Conservation (phyloP, 2,888 invertebrate genomes). For the Drosophila pseudotakahashii region DNA sequence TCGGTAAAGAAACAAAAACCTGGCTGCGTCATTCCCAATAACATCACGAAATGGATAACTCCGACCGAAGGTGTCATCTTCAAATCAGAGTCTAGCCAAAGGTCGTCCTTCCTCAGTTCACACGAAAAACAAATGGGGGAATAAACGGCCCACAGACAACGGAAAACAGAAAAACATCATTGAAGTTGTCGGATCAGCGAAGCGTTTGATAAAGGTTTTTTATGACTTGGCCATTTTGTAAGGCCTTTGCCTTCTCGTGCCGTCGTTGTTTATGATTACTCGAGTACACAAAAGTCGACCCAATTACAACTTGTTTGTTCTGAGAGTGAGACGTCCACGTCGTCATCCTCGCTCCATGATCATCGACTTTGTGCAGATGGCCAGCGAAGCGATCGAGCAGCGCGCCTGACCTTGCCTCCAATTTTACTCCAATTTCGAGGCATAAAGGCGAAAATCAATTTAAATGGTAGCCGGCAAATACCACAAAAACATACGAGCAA, state of each 20-base stretch:
- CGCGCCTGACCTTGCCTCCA: constrained; percentile 42
- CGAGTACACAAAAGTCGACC: constrained; percentile 33
- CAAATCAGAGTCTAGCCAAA: constrained; percentile 44
- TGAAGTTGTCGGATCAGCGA: constrained; percentile 44
- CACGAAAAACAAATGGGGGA: constrained; percentile 22
- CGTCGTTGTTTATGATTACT: constrained; percentile 29
- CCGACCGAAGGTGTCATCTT: constrained; percentile 65
- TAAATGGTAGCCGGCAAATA: constrained; percentile 29
- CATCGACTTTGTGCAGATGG: constrained; percentile 37
- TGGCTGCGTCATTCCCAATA: constrained; percentile 43
- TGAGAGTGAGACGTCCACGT: constrained; percentile 52
- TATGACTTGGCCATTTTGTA: constrained; percentile 46
- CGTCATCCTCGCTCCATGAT: constrained; percentile 39
- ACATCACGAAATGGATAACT: constrained; percentile 43
- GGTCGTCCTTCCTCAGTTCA: constrained; percentile 61
- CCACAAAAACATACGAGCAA: constrained; percentile 5
- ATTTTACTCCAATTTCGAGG: constrained; percentile 38
- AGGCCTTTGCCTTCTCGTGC: constrained; percentile 43
- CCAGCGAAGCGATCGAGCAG: constrained; percentile 12
- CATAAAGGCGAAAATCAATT: constrained; percentile 44
- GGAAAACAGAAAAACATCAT: constrained; percentile 25
- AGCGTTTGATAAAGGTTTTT: constrained; percentile 55
- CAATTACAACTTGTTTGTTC: constrained; percentile 56
- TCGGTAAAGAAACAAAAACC: constrained; percentile 8
- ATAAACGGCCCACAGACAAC: neutral